These are phyloP conservation scores for Drosophila melanica DNA, from an alignment of 1,140 invertebrate genomes.

Conservation along the genomic window DNA sequence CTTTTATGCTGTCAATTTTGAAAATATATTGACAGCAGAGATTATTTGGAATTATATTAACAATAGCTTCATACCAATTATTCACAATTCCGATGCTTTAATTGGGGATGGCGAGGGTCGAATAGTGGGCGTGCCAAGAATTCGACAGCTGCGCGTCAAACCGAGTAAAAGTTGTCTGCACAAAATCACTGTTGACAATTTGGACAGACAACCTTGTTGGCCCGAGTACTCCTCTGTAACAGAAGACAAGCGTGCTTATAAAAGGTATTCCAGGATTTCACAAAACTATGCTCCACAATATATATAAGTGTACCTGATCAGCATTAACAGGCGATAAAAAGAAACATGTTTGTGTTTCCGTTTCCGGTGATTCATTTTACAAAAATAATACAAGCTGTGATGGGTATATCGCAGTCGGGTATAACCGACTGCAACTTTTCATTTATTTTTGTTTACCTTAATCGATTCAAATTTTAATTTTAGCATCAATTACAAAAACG, in stretches of 20 bases:
- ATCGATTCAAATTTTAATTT: background rate
- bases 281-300: too few relatives aligned
- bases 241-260: background rate
- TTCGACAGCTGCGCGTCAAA: conserved; percentile 23
- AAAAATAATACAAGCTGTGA: too few relatives aligned
- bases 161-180: background rate
- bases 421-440: too few relatives aligned
- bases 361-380: too few relatives aligned
- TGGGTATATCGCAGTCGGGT: too few relatives aligned
- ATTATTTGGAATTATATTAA: background rate
- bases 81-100: background rate
- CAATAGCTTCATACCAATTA: background rate
- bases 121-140: conserved; percentile 14
- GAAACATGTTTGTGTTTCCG: too few relatives aligned
- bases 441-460: too few relatives aligned
- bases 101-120: background rate
- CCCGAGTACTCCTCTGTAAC: background rate
- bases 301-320: too few relatives aligned
- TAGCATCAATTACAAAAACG: background rate
- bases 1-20: background rate
- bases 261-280: background rate
- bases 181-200: background rate
- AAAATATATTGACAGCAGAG: background rate
- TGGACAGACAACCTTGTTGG: background rate
- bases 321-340: too few relatives aligned